phyloP scores from a whole-genome alignment of 1,140 invertebrate species.

The Diabrotica virgifera region DNA sequence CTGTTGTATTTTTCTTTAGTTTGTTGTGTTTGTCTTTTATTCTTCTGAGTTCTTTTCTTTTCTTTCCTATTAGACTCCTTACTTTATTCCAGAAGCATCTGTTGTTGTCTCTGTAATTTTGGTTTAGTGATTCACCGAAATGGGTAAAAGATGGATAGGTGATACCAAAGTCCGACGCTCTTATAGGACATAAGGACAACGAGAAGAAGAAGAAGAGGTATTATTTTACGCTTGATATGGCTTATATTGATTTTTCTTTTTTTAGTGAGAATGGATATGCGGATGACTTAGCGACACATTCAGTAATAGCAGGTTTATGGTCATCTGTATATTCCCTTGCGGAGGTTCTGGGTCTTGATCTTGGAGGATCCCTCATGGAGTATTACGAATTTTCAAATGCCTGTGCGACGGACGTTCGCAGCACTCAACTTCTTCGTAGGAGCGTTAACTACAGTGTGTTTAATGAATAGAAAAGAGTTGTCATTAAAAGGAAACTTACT shows the following conservation, averaged over 20 bases:
- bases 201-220: no score
- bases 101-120: no score
- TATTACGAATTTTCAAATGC: conserved; percentile 64
- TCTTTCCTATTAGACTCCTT: no score
- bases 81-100: no score
- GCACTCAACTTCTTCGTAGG: conserved; percentile 55
- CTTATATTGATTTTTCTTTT: conserved; percentile 19
- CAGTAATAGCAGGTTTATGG: conserved; percentile 71
- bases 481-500: background rate
- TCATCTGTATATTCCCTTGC: conserved; percentile 72
- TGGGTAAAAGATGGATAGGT: no score
- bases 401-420: conserved; percentile 62
- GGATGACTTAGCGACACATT: conserved; percentile 66
- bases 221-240: no score
- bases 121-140: no score
- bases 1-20: no score
- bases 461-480: conserved; percentile 1
- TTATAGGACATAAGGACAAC: no score
- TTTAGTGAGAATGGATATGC: conserved; percentile 62
- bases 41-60: no score
- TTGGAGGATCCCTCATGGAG: conserved; percentile 64
- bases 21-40: no score
- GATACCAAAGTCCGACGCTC: no score
- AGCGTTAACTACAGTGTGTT: background rate
- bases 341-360: conserved; percentile 68